phyloP scores from a whole-genome alignment of 2,888 invertebrate genomes.

The Halictus ligatus region DNA sequence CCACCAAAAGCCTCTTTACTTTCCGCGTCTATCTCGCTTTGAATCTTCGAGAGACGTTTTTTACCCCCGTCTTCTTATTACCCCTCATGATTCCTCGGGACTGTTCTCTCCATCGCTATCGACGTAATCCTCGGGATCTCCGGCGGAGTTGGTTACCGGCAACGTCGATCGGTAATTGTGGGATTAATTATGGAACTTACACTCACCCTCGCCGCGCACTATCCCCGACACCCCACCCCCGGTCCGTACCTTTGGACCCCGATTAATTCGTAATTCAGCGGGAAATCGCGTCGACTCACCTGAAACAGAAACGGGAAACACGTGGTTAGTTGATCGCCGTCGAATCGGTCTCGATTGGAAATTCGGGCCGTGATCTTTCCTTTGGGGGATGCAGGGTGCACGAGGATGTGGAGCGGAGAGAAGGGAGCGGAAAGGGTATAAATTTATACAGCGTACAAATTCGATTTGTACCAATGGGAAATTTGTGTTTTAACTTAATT shows the following conservation, averaged over 20 bases:
- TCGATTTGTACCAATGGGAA: not conserved
- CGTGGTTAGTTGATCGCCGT: constrained; percentile 55
- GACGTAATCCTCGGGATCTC: constrained; percentile 69
- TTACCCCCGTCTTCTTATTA: constrained; percentile 26
- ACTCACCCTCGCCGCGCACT: constrained; percentile 41
- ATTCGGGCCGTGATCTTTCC: not conserved
- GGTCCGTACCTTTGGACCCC: constrained; percentile 25
- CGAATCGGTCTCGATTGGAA: not conserved
- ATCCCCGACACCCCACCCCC: not conserved
- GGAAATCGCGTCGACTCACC: constrained; percentile 73
- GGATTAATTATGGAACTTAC: constrained; percentile 78
- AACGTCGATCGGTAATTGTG: constrained; percentile 76
- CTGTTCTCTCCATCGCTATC: constrained; percentile 60
- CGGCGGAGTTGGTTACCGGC: constrained; percentile 62
- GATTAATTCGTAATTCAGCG: constrained; percentile 74
- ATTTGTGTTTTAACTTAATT: not conserved
- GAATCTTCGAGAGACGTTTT: constrained; percentile 51
- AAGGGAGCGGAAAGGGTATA: no score
- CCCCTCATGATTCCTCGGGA: constrained; percentile 15
- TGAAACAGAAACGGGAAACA: constrained; percentile 73
- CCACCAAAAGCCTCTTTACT: constrained; percentile 18
- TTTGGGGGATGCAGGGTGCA: not conserved
- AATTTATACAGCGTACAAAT: not conserved
- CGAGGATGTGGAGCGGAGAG: not conserved
- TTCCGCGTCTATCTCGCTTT: constrained; percentile 41